phyloP scores from a whole-genome alignment of 2,797 vertebrate species.

The Gallinago solitaria region DNA sequence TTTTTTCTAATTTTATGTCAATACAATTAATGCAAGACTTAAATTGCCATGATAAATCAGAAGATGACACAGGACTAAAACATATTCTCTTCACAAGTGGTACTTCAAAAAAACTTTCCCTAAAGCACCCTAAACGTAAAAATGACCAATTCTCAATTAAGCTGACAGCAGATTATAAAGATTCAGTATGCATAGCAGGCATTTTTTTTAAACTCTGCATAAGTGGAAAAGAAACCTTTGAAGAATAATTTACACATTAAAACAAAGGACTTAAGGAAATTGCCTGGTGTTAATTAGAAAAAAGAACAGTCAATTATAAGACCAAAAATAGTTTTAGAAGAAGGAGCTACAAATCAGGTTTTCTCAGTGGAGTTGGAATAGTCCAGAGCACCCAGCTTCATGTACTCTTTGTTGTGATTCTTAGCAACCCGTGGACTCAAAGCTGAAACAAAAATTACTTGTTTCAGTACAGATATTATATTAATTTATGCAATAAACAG shows the following conservation, averaged over 20 bases:
- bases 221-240: not conserved
- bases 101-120: not conserved
- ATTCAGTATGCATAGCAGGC: not conserved
- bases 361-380: not conserved
- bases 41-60: not conserved
- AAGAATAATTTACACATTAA: not conserved
- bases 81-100: not conserved
- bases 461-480: not conserved
- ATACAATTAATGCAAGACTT: not conserved
- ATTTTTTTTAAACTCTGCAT: not conserved
- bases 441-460: not conserved
- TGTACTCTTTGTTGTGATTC: not conserved
- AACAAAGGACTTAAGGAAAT: not conserved
- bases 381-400: not conserved
- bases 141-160: slow-evolving; percentile 2
- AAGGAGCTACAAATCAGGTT: not conserved
- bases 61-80: not conserved
- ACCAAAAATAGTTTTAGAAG: not conserved
- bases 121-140: not conserved
- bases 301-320: not conserved
- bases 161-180: not conserved
- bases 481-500: not conserved
- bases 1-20: slow-evolving; percentile 9
- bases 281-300: not conserved
- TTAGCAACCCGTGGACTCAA: not conserved